Conservation (phyloP, 2,888 invertebrate species). For the Cheilosia pagana region DNA sequence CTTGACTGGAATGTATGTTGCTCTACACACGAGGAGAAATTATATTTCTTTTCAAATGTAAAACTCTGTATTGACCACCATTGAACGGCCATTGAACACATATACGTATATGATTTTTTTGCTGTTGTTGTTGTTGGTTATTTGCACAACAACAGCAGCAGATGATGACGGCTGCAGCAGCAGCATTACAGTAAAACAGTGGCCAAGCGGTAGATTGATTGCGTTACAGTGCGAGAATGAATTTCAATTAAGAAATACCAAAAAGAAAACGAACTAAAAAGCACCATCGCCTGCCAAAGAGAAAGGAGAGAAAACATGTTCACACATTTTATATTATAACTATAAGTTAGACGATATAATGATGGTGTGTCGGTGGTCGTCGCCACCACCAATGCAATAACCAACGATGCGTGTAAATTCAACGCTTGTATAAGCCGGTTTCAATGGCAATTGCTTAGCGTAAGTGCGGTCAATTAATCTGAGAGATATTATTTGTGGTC, state of each 20-base stretch:
- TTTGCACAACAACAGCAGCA: constrained; percentile 25
- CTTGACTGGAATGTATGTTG: constrained; percentile 22
- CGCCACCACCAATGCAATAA: constrained; percentile 55
- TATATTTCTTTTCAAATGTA: constrained; percentile 20
- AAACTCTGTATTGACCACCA: constrained; percentile 52
- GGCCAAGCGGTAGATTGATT: constrained; percentile 66
- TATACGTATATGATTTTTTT: background rate
- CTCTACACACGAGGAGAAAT: constrained; percentile 39
- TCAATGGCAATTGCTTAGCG: constrained; percentile 63
- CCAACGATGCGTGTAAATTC: constrained; percentile 74
- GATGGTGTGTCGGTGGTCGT: constrained; percentile 34
- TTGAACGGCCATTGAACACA: constrained; percentile 21
- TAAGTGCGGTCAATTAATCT: constrained; percentile 60
- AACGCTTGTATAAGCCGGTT: constrained; percentile 70
- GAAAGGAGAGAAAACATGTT: constrained; percentile 74
- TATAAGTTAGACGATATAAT: constrained; percentile 62
- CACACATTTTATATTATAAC: constrained; percentile 64
- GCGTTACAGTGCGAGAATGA: constrained; percentile 66
- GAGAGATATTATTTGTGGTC: constrained; percentile 34
- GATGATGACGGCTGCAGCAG: constrained; percentile 34
- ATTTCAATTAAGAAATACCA: constrained; percentile 67
- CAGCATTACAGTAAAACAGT: constrained; percentile 34
- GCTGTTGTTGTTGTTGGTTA: constrained; percentile 11
- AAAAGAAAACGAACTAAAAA: constrained; percentile 45
- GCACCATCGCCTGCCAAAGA: constrained; percentile 54